Evolutionary conservation across 1,140 invertebrate species (phyloP).

Genomic region (Drosophila novamexicana): DNA sequence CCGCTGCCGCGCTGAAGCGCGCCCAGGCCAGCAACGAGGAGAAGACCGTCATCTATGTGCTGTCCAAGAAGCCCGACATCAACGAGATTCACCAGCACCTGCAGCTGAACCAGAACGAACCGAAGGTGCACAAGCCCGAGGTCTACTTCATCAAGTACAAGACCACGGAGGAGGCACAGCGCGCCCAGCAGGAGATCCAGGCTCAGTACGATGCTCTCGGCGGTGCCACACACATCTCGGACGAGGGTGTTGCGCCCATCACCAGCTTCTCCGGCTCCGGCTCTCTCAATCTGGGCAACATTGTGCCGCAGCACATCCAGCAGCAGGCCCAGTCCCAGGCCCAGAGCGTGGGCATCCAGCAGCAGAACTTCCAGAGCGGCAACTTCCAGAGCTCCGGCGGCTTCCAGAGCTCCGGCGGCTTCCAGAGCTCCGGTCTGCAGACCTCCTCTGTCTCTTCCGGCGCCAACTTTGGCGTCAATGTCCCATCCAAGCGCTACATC

Average conservation of each 20-base stretch:
- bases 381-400: background rate
- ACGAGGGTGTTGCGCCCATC: constrained; percentile 78
- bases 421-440: constrained; percentile 18
- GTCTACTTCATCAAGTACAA: constrained; percentile 91
- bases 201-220: constrained; percentile 81
- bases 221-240: constrained; percentile 77
- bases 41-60: constrained; percentile 94
- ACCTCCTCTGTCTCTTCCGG: constrained; percentile 34
- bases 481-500: constrained; percentile 58
- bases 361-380: constrained; percentile 21
- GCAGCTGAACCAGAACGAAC: constrained; percentile 65
- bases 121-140: constrained; percentile 87
- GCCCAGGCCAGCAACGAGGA: constrained; percentile 89
- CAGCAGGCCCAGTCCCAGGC: constrained; percentile 39
- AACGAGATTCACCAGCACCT: constrained; percentile 76
- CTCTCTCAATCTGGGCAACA: constrained; percentile 59
- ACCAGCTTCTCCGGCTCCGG: constrained; percentile 66
- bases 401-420: background rate
- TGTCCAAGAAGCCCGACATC: constrained; percentile 88
- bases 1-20: constrained; percentile 86
- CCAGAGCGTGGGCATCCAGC: constrained; percentile 40
- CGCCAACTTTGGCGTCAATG: constrained; percentile 29
- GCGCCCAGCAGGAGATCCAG: constrained; percentile 82
- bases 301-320: constrained; percentile 48
- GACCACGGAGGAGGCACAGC: constrained; percentile 86